A percentile compares a stretch with the other conserved stretches of the same genome.
phyloP scores from a whole-genome alignment of 2,888 invertebrate genomes.

The Automeris io region DNA sequence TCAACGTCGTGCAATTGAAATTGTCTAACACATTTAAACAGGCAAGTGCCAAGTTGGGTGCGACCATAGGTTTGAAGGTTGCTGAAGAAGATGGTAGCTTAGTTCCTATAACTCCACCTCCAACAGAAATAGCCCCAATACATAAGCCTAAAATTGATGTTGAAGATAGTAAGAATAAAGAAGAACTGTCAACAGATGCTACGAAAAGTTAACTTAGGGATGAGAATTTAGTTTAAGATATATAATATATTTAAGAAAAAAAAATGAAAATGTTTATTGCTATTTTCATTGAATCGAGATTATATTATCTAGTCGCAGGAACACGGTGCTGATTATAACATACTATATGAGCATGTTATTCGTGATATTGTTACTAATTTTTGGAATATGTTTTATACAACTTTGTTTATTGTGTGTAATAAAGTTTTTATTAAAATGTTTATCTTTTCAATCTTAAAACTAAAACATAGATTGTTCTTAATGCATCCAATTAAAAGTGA shows the following conservation, averaged over 20 bases:
- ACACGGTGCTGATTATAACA: slow-evolving; percentile 24
- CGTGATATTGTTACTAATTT: slow-evolving; percentile 18
- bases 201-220: slow-evolving; percentile 43
- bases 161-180: slow-evolving; percentile 40
- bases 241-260: neutral
- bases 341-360: slow-evolving; percentile 18
- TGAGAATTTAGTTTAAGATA: neutral
- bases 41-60: slow-evolving; percentile 90
- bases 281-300: neutral
- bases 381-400: slow-evolving; percentile 24
- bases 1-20: slow-evolving; percentile 94
- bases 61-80: slow-evolving; percentile 87
- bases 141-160: slow-evolving; percentile 47
- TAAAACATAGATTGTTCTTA: too few relatives aligned
- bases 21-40: slow-evolving; percentile 88
- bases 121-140: slow-evolving; percentile 57
- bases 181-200: slow-evolving; percentile 34
- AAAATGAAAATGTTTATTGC: neutral
- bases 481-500: too few relatives aligned
- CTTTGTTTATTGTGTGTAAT: slow-evolving; percentile 47
- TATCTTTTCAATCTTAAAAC: slow-evolving; percentile 6
- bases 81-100: slow-evolving; percentile 81
- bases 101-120: slow-evolving; percentile 60
- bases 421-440: slow-evolving; percentile 38
- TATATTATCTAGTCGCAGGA: slow-evolving; percentile 8